Evolutionary conservation across 2,113 vertebrate genomes (phyloP), one percentile per base, ranked within the genome.

Genomic region (Bubalus kerabau): DNA sequence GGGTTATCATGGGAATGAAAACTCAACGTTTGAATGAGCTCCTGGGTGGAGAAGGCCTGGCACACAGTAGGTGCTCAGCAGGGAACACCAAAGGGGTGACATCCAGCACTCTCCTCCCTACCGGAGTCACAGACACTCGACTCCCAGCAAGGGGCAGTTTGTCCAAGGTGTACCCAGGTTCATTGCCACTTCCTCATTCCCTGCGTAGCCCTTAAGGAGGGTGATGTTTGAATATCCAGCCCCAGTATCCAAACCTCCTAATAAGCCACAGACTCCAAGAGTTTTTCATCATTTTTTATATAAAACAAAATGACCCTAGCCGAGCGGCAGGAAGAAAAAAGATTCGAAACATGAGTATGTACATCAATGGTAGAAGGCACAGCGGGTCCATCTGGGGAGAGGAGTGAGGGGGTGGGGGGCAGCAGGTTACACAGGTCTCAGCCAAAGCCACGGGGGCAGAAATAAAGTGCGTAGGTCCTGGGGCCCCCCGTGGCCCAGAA

Each of bases 391-490:
- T 16, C 1, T 28, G 88, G 92, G 71, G 86, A 50, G 67, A 67
- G 76, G 64, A 11, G 36, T 43, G 2, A 56, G 50, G 32, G 64
- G 12, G 30, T 36, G 6, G 64, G 43, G 28, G 23, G 85, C 98
- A 97, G 97, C 96, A 95, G 97, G 97, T 94, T 97, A 97, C 96
- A 97, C 97, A 95, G 98, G 93, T 97, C 96, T 95, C 92, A 94
- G 98, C 96, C 32, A 56, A 97, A 97, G 97, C 97, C 97, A 92
- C 93, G 90, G 97, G 97, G 97, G 94, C 87, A 78, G 93, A 93
- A 87, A 95, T 98, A 98, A 98, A 98, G 98, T 98, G 98, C 98
- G 86, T 57, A 95, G 91, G 94, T 97, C 97, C 94, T 92, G 92
- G 96, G 93, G 88, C 82, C 76, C 98, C 84, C 98, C 83, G 74